A percentile compares a stretch with the other conserved stretches of the same genome.
Conservation (phyloP, 2,888 invertebrate genomes). For the Eurytoma californica region DNA sequence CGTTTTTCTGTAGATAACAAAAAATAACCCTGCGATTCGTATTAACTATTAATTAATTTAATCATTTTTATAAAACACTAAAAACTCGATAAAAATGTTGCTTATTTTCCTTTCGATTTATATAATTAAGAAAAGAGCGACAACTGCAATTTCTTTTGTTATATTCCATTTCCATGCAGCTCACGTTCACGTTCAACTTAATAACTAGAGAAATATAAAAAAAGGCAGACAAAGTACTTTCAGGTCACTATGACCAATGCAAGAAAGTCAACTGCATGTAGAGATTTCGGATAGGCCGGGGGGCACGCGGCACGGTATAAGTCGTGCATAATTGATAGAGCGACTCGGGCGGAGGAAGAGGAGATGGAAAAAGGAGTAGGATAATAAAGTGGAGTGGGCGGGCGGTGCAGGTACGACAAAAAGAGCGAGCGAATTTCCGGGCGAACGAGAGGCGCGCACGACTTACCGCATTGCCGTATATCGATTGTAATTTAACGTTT, state of each 20-base stretch:
- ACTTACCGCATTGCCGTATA: slow-evolving; percentile 60
- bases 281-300: background rate
- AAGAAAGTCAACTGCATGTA: background rate
- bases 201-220: too few relatives aligned
- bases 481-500: slow-evolving; percentile 60
- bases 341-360: background rate
- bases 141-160: too few relatives aligned
- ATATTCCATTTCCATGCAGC: too few relatives aligned
- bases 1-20: too few relatives aligned
- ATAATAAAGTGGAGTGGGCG: background rate
- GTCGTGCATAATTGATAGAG: slow-evolving; percentile 43
- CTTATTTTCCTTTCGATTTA: too few relatives aligned
- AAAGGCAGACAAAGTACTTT: too few relatives aligned
- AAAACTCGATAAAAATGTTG: too few relatives aligned
- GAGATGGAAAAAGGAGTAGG: background rate
- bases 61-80: too few relatives aligned
- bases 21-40: too few relatives aligned
- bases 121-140: too few relatives aligned
- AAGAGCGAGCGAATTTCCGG: background rate
- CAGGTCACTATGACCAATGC: background rate
- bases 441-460: background rate
- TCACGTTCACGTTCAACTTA: background rate
- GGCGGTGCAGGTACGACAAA: slow-evolving; percentile 18
- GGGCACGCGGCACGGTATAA: slow-evolving; percentile 30
- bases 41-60: too few relatives aligned